Percentiles rank a stretch among this genome's conserved stretches.
phyloP scores from a whole-genome alignment of 1,140 invertebrate genomes.

The Leptonema lineaticorne region DNA sequence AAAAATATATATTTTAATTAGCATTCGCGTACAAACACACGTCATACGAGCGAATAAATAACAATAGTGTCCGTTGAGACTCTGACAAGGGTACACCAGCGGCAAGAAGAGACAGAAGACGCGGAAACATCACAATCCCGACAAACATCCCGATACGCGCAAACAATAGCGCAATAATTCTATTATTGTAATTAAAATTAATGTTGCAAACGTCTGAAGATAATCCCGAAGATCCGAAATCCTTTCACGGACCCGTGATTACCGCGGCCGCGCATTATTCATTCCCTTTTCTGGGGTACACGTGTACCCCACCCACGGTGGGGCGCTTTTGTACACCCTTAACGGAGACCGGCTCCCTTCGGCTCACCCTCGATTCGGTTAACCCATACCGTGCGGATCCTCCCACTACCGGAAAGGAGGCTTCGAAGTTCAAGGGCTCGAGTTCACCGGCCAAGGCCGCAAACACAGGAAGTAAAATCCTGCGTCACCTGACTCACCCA shows the following conservation, averaged over 20 bases:
- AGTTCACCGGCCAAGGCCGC: conserved; percentile 19
- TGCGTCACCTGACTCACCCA: conserved; percentile 8
- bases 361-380: too few relatives aligned
- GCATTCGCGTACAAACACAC: too few relatives aligned
- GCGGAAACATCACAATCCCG: neutral
- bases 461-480: neutral
- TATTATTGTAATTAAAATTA: conserved; percentile 23
- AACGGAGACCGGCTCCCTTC: too few relatives aligned
- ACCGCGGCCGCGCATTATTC: conserved; percentile 19
- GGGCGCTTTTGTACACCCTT: too few relatives aligned
- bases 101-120: too few relatives aligned
- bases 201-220: conserved; percentile 7
- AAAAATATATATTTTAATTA: too few relatives aligned
- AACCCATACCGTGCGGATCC: neutral
- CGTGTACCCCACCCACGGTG: neutral
- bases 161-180: conserved; percentile 13
- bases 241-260: conserved; percentile 15
- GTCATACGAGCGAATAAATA: too few relatives aligned
- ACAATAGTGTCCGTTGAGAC: too few relatives aligned
- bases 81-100: too few relatives aligned
- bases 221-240: conserved; percentile 9
- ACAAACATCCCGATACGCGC: neutral
- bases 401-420: neutral
- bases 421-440: conserved; percentile 11
- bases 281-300: conserved; percentile 18